A percentile compares a stretch with the other conserved stretches of the same genome.
phyloP scores from a whole-genome alignment of 1,140 invertebrate species.

The Pissodes strobi region DNA sequence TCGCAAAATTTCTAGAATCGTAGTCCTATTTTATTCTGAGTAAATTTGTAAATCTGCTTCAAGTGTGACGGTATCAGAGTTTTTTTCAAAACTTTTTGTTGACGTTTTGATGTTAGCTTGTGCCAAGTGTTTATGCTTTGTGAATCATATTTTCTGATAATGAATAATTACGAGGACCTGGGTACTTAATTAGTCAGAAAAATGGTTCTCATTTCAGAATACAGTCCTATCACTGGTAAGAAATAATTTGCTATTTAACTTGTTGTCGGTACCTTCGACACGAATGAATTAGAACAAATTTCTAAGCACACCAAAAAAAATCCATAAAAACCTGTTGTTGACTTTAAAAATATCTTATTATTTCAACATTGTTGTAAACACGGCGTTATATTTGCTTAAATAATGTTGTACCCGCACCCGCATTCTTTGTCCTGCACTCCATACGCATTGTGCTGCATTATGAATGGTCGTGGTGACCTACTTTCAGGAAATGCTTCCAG shows the following conservation, averaged over 20 bases:
- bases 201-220: conserved; percentile 22
- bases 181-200: not conserved
- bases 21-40: not conserved
- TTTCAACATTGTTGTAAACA: no score
- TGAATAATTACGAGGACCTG: not conserved
- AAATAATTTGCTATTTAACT: no score
- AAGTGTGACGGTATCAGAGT: not conserved
- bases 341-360: no score
- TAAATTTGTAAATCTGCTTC: conserved; percentile 2
- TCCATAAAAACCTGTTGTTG: no score
- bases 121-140: not conserved
- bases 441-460: conserved; percentile 21
- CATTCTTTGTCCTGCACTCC: conserved; percentile 9
- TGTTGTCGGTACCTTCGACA: no score
- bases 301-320: no score
- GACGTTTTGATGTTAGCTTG: conserved; percentile 22
- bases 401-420: no score
- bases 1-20: conserved; percentile 17
- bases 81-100: conserved; percentile 2
- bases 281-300: no score
- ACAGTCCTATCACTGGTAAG: conserved; percentile 20
- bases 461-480: conserved; percentile 26
- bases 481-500: conserved; percentile 2
- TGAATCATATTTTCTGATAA: conserved; percentile 1
- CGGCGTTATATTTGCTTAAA: no score